Evolutionary conservation across 2,888 invertebrate species (phyloP), one percentile per base, ranked within the genome.

Genomic region (Willowsia nigromaculata): DNA sequence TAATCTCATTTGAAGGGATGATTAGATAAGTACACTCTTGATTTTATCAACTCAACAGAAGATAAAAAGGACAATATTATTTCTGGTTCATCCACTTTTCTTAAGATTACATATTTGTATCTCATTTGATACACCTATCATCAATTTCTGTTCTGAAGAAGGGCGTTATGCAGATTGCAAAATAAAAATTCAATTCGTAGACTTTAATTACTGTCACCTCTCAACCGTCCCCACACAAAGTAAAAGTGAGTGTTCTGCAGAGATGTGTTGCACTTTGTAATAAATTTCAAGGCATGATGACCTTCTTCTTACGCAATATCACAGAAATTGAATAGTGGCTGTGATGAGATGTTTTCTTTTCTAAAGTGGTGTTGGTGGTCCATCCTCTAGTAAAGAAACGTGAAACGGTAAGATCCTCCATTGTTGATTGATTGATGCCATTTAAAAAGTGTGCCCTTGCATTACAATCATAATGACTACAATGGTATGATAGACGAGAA

Each of bases 381-480:
- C 47, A 22, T 74, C 50, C 25, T 74, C 18, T 27, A 4, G 11
- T 15, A 25, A 47, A n/a, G n/a, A n/a, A n/a, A n/a, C n/a, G n/a
- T n/a, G n/a, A 74, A 74, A 74, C 25, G 25, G 47, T 47, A 22
- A 15, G 33, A 76, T 76, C 7, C 9, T 30, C 50, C 53, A 76
- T 53, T 76, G 76, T 76, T 50, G 53, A 76, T 76, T 76, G 76
- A 76, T 76, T 76, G 76, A 76, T 76, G 76, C 50, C 76, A 53
- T 76, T 76, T 71, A 71, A 11, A 71, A 71, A 78, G 62, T 33
- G n/a, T 68, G 68, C 47, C 83, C 83, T 83, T 83, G 83, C 82
- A 18, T 43, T 22, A 43, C 25, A 65, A 82, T 65, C 30, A 76
- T 53, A 76, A 76, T 53, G 50, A 76, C 50, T 53, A 76, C 76